These are phyloP conservation scores for Solenodon paradoxus DNA, from an alignment of 2,113 vertebrate species.

Conservation along the genomic window DNA sequence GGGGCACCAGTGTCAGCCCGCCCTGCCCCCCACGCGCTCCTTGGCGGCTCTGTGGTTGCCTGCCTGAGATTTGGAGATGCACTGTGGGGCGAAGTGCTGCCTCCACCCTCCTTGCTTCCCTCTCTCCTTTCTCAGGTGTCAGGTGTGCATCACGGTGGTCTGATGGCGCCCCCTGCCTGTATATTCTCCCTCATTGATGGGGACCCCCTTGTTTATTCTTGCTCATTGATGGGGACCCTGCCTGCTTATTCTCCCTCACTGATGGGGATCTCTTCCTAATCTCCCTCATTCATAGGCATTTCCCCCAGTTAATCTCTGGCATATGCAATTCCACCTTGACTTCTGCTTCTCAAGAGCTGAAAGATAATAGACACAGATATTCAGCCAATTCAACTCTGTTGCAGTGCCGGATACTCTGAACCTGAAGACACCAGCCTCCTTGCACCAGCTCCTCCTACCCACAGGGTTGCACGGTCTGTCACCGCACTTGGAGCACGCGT, in stretches of 20 bases:
- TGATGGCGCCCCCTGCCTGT: background rate
- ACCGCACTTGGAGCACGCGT: background rate
- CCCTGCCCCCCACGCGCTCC: no score
- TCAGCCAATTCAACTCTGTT: no score
- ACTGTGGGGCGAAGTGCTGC: no score
- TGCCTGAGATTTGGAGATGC: no score
- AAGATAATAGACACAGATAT: background rate
- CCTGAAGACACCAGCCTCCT: background rate
- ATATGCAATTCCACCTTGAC: background rate
- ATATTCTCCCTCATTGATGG: no score
- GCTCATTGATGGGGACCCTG: no score
- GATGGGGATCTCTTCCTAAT: background rate
- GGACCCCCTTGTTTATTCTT: no score
- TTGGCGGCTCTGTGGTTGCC: no score
- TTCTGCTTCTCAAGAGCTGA: background rate
- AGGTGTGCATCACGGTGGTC: accelerated
- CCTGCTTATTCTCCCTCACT: no score
- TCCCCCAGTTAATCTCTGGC: no score
- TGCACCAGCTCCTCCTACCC: background rate
- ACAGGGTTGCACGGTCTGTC: background rate
- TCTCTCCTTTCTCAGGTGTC: background rate
- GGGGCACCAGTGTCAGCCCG: no score
- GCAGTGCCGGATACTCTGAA: background rate
- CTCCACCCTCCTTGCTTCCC: background rate
- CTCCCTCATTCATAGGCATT: no score